Conservation (phyloP, 2,888 invertebrate genomes). For the Xestoiulus laeticollis region DNA sequence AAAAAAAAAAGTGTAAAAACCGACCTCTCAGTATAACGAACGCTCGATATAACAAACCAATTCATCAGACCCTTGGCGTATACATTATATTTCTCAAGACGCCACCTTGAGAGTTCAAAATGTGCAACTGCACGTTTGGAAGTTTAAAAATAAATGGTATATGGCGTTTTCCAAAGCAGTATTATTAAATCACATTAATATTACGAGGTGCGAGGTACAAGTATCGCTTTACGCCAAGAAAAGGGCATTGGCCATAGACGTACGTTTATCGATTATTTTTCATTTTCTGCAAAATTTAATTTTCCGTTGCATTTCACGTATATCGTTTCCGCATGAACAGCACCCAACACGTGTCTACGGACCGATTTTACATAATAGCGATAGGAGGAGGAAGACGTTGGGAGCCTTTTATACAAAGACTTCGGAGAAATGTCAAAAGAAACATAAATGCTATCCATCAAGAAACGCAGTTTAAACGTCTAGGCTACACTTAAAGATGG, state of each 20-base stretch:
- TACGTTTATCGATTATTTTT: not conserved
- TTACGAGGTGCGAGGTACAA: not conserved
- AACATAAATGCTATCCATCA: not conserved
- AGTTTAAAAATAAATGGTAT: too few species aligned
- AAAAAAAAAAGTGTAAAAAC: too few species aligned
- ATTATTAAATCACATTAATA: not conserved
- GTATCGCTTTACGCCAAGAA: not conserved
- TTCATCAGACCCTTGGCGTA: too few species aligned
- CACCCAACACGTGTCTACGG: not conserved
- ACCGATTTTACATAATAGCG: not conserved
- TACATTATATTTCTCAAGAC: too few species aligned
- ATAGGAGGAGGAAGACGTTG: not conserved
- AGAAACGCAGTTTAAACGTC: not conserved
- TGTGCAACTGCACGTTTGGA: too few species aligned
- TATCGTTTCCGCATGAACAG: not conserved
- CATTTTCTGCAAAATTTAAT: not conserved
- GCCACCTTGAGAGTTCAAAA: too few species aligned
- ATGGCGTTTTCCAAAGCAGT: too few species aligned
- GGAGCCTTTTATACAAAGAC: not conserved
- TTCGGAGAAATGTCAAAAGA: not conserved
- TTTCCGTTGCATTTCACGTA: slow-evolving; percentile 7
- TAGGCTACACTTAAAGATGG: not conserved
- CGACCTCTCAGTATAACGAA: too few species aligned
- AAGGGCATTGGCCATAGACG: not conserved
- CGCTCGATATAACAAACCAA: too few species aligned